Percentiles rank a stretch among this genome's conserved stretches.
Evolutionary conservation across 2,113 vertebrate species (phyloP).

Genomic region (Eretmochelys imbricata): DNA sequence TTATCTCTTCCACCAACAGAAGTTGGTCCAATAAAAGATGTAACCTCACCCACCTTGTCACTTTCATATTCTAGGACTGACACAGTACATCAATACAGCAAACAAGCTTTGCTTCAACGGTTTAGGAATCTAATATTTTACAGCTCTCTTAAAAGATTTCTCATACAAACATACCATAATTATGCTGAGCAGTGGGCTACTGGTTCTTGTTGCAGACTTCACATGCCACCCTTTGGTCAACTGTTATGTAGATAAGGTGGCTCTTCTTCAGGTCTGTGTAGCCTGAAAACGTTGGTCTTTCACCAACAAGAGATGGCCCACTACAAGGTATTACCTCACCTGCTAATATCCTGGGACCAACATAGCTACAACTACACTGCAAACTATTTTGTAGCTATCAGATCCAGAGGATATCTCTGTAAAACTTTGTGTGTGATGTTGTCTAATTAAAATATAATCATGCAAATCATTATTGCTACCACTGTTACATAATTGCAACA

Average conservation of each 20-base stretch:
- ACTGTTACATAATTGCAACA: too few relatives aligned
- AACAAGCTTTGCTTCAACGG: neutral
- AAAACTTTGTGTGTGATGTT: neutral
- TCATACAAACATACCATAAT: neutral
- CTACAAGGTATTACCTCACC: neutral
- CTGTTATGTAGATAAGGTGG: neutral
- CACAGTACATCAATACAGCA: neutral
- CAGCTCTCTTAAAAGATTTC: neutral
- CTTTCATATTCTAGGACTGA: neutral
- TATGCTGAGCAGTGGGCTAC: neutral
- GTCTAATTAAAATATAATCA: too few relatives aligned
- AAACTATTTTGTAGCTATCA: neutral
- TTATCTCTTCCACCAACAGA: neutral
- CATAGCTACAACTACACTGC: neutral
- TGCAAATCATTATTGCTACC: too few relatives aligned
- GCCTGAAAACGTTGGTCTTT: neutral
- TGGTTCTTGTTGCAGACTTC: neutral
- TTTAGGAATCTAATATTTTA: neutral
- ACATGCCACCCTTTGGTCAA: neutral
- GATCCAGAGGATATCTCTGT: neutral
- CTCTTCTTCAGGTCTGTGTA: neutral
- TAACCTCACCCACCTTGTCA: neutral
- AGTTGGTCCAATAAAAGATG: neutral
- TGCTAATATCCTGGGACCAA: neutral
- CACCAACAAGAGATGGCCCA: neutral